Evolutionary conservation across 2,888 invertebrate species (phyloP).

Genomic region (Drosophila neonasuta): DNA sequence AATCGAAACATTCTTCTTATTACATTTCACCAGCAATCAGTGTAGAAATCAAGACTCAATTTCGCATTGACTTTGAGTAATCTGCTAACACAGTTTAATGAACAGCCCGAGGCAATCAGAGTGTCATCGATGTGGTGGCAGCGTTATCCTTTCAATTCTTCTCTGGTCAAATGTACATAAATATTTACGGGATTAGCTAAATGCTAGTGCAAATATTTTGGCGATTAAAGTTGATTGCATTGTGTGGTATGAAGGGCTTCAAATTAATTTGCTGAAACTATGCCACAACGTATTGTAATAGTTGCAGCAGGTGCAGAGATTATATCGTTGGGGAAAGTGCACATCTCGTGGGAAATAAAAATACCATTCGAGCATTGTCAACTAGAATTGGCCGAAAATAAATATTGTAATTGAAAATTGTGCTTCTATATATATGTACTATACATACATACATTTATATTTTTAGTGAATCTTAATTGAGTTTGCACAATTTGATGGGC

Average conservation of each 20-base stretch:
- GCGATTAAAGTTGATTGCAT: conserved; percentile 49
- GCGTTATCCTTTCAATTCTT: conserved; percentile 16
- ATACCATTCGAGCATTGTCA: background rate
- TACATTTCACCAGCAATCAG: too few relatives aligned
- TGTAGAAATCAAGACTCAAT: background rate
- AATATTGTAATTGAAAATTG: too few relatives aligned
- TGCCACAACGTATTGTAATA: background rate
- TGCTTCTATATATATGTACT: too few relatives aligned
- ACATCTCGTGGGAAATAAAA: background rate
- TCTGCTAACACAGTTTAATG: conserved; percentile 20
- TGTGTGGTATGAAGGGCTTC: conserved; percentile 13
- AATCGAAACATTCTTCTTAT: background rate
- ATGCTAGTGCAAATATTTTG: conserved; percentile 56
- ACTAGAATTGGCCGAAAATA: background rate
- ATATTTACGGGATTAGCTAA: conserved; percentile 57
- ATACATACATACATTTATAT: too few relatives aligned
- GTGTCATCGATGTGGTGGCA: conserved; percentile 24
- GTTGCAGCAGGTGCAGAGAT: conserved; percentile 1
- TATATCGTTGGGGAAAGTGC: background rate
- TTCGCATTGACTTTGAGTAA: background rate
- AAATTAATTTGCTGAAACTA: conserved; percentile 15
- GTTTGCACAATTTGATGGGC: too few relatives aligned
- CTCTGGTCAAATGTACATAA: conserved; percentile 49
- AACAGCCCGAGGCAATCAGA: background rate
- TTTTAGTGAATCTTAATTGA: too few relatives aligned